A percentile compares a stretch with the other conserved stretches of the same genome.
phyloP scores from a whole-genome alignment of 2,888 invertebrate species.

The Fragum whitleyi region DNA sequence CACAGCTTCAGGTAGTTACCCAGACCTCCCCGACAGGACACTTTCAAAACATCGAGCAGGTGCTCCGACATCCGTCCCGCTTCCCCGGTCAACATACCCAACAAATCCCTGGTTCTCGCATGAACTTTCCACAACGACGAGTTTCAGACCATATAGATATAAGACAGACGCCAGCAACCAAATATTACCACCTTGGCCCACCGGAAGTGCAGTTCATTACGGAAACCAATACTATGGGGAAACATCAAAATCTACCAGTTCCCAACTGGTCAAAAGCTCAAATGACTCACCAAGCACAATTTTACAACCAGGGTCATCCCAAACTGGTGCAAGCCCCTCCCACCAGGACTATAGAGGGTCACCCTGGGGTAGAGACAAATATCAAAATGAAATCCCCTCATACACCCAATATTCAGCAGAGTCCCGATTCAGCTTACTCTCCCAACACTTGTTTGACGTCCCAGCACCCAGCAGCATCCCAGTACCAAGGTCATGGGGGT shows the following conservation, averaged over 20 bases:
- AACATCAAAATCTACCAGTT: no score
- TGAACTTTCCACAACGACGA: not conserved
- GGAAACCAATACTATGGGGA: not conserved
- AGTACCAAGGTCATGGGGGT: slow-evolving; percentile 13
- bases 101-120: not conserved
- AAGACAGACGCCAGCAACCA: not conserved
- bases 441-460: not conserved
- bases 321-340: not conserved
- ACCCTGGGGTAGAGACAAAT: not conserved
- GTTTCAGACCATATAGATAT: not conserved
- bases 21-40: not conserved
- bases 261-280: not conserved
- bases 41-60: slow-evolving; percentile 7
- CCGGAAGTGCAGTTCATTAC: slow-evolving; percentile 7
- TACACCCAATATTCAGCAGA: not conserved
- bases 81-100: not conserved
- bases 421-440: not conserved
- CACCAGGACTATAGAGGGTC: not conserved
- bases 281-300: not conserved
- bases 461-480: not conserved
- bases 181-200: slow-evolving; percentile 1
- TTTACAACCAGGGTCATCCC: not conserved
- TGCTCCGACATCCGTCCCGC: not conserved
- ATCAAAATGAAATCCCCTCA: not conserved
- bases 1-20: not conserved